Percentiles rank a stretch among this genome's conserved stretches.
These are phyloP conservation scores for Fragum fragum DNA, from an alignment of 2,888 invertebrate genomes.

Conservation along the genomic window DNA sequence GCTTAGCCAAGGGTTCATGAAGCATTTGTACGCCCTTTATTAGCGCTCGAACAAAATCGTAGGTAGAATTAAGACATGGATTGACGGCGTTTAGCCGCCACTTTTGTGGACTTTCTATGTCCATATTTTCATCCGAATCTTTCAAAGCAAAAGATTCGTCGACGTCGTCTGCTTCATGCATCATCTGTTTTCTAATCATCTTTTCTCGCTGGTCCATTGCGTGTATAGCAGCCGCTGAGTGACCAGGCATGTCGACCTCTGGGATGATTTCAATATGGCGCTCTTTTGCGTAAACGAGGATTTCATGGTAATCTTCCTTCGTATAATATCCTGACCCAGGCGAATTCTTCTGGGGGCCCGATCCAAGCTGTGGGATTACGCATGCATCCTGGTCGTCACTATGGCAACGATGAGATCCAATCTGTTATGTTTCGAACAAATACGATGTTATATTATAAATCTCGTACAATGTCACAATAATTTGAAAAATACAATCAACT, in stretches of 20 bases:
- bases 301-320: constrained; percentile 73
- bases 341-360: constrained; percentile 67
- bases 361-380: constrained; percentile 74
- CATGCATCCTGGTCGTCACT: constrained; percentile 67
- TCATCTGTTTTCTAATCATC: constrained; percentile 21
- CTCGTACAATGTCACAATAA: too few species aligned
- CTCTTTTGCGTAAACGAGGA: constrained; percentile 70
- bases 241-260: constrained; percentile 83
- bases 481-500: too few species aligned
- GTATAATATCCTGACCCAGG: constrained; percentile 75
- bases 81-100: constrained; percentile 76
- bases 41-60: constrained; percentile 44
- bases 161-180: constrained; percentile 28
- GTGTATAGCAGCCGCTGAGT: constrained; percentile 78
- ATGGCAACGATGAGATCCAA: constrained; percentile 64
- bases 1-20: constrained; percentile 8
- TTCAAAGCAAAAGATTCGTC: constrained; percentile 52
- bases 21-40: constrained; percentile 4
- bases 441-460: background rate
- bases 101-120: constrained; percentile 67
- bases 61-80: constrained; percentile 73
- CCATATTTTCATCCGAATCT: constrained; percentile 61
- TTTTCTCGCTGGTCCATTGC: constrained; percentile 68
- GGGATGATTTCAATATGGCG: constrained; percentile 81
- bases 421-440: constrained; percentile 46